phyloP scores from a whole-genome alignment of 2,113 vertebrate species.

The Rhinogobius similis region DNA sequence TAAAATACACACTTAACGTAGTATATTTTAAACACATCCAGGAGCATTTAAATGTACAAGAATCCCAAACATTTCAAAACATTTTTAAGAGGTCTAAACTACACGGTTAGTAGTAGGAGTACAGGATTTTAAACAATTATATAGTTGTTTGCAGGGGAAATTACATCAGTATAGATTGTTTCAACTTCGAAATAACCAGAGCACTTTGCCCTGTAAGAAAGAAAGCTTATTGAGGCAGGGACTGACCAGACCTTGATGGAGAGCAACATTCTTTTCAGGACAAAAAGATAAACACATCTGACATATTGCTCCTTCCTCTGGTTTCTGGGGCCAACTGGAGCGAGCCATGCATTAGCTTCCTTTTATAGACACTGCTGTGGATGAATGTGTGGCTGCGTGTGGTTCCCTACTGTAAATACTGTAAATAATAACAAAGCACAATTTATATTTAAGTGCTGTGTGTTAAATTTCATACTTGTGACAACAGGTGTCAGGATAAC shows the following conservation, averaged over 20 bases:
- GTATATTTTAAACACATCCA: background rate
- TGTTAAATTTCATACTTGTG: too few relatives aligned
- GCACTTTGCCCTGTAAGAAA: background rate
- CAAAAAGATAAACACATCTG: constrained; percentile 11
- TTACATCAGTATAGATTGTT: background rate
- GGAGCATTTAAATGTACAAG: too few relatives aligned
- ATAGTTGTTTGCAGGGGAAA: background rate
- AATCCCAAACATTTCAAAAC: too few relatives aligned
- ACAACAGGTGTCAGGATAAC: background rate
- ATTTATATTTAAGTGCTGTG: too few relatives aligned
- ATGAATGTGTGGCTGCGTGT: background rate
- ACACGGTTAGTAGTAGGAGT: too few relatives aligned
- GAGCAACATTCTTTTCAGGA: constrained; percentile 5
- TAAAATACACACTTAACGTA: too few relatives aligned
- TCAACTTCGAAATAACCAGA: background rate
- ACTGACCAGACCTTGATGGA: background rate
- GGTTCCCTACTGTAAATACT: background rate
- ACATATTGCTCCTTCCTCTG: constrained; percentile 7
- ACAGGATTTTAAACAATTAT: too few relatives aligned
- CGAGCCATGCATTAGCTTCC: background rate
- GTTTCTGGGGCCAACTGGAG: constrained; percentile 10
- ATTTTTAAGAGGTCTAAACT: too few relatives aligned
- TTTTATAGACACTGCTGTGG: constrained; percentile 1
- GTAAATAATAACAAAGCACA: background rate
- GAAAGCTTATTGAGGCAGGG: background rate